Base-by-base conservation (phyloP, 2,113 vertebrate genomes). In the Myiopsitta monachus region DNA sequence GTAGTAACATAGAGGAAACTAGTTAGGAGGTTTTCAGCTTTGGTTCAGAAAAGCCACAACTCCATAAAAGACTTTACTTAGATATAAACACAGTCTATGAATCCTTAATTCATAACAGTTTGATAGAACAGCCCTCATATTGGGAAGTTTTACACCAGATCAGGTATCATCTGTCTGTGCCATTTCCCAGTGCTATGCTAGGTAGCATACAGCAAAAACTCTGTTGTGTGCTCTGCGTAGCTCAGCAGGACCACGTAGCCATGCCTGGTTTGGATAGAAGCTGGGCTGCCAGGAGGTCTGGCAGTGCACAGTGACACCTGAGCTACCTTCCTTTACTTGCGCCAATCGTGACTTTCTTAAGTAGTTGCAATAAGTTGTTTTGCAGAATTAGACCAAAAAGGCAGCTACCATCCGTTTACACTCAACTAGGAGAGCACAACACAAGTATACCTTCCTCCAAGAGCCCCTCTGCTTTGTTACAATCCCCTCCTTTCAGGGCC, bases 231-330 rank as follows among this genome's bases (percentile, higher is more conserved):
- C 73, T 61, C 33, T 55, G 23, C n/a, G 72, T 27, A 17, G n/a
- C 38, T 64, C 8, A 2, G 31, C 13, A 28, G 44, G 14, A 72
- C 51, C 59, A 17, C 0, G 0, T 6, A n/a, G 16, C 31, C 41
- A 3, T 31, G 67, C 14, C 81, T 8, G 6, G 27, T 38, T 36
- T 51, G 43, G 41, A 9, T 28, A 39, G 90, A 62, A 61, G 51
- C 46, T 9, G 61, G 61, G 30, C 41, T 68, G 18, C 54, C 75
- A 30, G 43, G 28, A 57, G 38, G 17, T 8, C 43, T 33, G 63
- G 38, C 47, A 76, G 49, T 7, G 31, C 51, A 28, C 2, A 1
- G 2, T 6, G 36, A 22, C 36, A 69, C 39, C 47, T 27, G 18
- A 63, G 19, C n/a, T 67, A 44, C 47, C 23, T 24, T 61, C 28